Conservation (phyloP, 2,888 invertebrate genomes). For the Agonopterix arenella region DNA sequence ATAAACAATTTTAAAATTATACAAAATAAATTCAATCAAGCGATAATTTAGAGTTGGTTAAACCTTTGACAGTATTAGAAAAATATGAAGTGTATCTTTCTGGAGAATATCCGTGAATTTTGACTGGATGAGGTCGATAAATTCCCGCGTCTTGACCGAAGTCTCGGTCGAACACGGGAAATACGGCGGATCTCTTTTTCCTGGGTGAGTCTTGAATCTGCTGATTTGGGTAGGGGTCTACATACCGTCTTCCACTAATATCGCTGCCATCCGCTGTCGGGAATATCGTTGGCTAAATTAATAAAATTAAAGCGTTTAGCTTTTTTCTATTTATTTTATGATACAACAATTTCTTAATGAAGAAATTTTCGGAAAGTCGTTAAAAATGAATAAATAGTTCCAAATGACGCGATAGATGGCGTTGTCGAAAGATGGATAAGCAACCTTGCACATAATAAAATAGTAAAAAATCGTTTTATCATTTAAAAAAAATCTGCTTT, state of each 20-base stretch:
- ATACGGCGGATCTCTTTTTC: conserved; percentile 56
- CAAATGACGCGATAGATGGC: too few species aligned
- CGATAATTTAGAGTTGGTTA: conserved; percentile 14
- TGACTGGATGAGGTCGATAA: conserved; percentile 34
- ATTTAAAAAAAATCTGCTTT: too few species aligned
- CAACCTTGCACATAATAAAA: too few species aligned
- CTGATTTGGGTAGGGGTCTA: conserved; percentile 66
- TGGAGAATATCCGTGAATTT: conserved; percentile 54
- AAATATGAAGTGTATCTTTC: conserved; percentile 66
- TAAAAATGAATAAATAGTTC: too few species aligned
- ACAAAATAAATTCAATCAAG: neutral
- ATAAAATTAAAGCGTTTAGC: conserved; percentile 32
- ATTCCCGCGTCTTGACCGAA: conserved; percentile 27
- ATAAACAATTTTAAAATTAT: neutral
- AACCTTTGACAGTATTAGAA: conserved; percentile 34
- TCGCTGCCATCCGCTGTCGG: conserved; percentile 71
- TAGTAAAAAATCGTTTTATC: too few species aligned
- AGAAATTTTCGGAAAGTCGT: too few species aligned
- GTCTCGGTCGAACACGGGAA: conserved; percentile 42
- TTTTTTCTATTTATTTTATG: neutral
- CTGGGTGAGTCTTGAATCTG: conserved; percentile 66
- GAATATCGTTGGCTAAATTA: conserved; percentile 63
- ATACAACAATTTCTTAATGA: too few species aligned
- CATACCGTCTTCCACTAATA: conserved; percentile 59
- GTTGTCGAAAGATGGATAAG: too few species aligned